phyloP scores from a whole-genome alignment of 2,797 vertebrate species.

The Glyptemys insculpta region DNA sequence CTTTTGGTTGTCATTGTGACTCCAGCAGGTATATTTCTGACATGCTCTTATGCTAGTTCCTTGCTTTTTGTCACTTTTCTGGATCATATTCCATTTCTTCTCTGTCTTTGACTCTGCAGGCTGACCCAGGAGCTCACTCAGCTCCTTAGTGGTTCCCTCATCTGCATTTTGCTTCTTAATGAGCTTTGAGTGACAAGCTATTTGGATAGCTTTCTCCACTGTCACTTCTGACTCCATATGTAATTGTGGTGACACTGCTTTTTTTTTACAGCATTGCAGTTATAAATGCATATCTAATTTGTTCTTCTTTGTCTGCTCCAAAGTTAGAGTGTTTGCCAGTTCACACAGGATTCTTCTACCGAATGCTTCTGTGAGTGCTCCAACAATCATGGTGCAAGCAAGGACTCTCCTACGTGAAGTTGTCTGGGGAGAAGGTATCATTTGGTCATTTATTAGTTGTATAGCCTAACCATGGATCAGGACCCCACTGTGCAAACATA shows the following conservation, averaged over 20 bases:
- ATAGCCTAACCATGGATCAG: neutral
- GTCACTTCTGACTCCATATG: constrained; percentile 17
- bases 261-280: neutral
- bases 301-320: neutral
- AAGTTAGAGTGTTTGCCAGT: neutral
- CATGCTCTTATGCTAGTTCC: neutral
- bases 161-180: constrained; percentile 38
- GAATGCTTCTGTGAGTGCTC: neutral
- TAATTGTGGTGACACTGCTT: neutral
- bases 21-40: neutral
- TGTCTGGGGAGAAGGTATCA: neutral
- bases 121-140: neutral
- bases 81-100: neutral
- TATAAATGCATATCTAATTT: neutral
- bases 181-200: neutral
- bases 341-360: neutral
- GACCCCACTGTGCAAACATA: neutral
- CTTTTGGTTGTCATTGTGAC: neutral
- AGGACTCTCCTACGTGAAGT: neutral
- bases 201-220: constrained; percentile 15
- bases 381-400: neutral
- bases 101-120: neutral
- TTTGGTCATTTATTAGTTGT: neutral
- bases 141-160: neutral
- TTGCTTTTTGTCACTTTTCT: neutral